Conservation (phyloP, 2,797 vertebrate genomes). For the Platalea minor region DNA sequence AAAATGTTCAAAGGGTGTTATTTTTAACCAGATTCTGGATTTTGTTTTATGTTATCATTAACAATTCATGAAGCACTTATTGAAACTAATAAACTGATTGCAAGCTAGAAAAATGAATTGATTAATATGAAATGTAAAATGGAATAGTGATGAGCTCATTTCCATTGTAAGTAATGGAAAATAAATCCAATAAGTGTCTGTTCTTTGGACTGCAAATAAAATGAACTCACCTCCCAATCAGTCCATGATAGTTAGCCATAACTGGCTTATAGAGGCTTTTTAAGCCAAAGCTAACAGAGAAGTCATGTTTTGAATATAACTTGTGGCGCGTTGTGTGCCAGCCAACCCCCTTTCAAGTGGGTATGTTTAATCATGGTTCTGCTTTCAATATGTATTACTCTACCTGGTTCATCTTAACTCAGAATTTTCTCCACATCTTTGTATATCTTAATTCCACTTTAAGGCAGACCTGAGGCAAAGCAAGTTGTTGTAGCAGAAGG, state of each 20-base stretch:
- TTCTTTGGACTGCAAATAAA: background rate
- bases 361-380: background rate
- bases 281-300: background rate
- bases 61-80: constrained; percentile 23
- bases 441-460: background rate
- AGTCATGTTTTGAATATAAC: accelerated
- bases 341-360: background rate
- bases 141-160: constrained; percentile 44
- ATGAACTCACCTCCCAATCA: background rate
- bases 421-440: background rate
- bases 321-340: background rate
- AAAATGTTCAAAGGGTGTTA: background rate
- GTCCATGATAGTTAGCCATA: background rate
- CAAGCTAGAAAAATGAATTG: constrained; percentile 29
- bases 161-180: constrained; percentile 43
- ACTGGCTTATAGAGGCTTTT: background rate
- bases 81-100: constrained; percentile 49
- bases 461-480: background rate
- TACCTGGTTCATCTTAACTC: background rate
- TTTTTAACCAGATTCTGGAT: background rate
- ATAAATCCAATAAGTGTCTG: background rate
- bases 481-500: background rate
- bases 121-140: constrained; percentile 28
- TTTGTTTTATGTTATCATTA: constrained; percentile 11
- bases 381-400: background rate